phyloP scores from a whole-genome alignment of 2,797 vertebrate species.

The Rhynchonycteris naso region DNA sequence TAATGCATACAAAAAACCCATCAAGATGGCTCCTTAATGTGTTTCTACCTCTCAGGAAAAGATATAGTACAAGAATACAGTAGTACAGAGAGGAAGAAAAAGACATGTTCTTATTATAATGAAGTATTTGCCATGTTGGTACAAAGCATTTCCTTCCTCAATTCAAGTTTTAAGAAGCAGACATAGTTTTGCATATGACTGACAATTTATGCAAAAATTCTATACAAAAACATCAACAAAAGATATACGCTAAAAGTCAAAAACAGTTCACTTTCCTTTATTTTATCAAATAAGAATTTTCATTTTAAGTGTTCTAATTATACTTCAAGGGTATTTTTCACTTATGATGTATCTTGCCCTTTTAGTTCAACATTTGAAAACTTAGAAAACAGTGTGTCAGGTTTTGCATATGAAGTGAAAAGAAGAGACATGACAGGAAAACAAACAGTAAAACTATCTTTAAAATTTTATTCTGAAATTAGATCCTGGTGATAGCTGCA shows the following conservation, averaged over 20 bases:
- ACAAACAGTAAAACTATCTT: conserved; percentile 8
- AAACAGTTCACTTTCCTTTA: not conserved
- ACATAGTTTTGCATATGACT: conserved; percentile 60
- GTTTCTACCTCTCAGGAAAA: conserved; percentile 37
- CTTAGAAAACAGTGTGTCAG: not conserved
- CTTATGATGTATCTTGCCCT: not conserved
- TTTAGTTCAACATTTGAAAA: conserved; percentile 54
- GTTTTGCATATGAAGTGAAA: conserved; percentile 32
- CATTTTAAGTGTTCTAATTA: not conserved
- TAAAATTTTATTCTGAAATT: conserved; percentile 16
- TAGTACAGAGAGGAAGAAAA: conserved; percentile 55
- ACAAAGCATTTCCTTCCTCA: conserved; percentile 84
- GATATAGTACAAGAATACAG: conserved; percentile 50
- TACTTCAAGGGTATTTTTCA: not conserved
- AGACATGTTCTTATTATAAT: conserved; percentile 77
- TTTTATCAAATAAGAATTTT: conserved; percentile 47
- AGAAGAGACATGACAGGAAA: conserved; percentile 29
- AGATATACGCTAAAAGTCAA: not conserved
- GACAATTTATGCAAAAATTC: conserved; percentile 59
- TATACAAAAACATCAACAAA: conserved; percentile 60
- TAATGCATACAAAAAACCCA: not conserved
- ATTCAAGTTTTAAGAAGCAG: conserved; percentile 71
- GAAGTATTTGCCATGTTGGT: conserved; percentile 76
- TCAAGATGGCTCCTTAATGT: conserved; percentile 36
- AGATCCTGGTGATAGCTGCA: not conserved